Evolutionary conservation across 2,888 invertebrate species (phyloP).

Genomic region (Ormyrus pomaceus): DNA sequence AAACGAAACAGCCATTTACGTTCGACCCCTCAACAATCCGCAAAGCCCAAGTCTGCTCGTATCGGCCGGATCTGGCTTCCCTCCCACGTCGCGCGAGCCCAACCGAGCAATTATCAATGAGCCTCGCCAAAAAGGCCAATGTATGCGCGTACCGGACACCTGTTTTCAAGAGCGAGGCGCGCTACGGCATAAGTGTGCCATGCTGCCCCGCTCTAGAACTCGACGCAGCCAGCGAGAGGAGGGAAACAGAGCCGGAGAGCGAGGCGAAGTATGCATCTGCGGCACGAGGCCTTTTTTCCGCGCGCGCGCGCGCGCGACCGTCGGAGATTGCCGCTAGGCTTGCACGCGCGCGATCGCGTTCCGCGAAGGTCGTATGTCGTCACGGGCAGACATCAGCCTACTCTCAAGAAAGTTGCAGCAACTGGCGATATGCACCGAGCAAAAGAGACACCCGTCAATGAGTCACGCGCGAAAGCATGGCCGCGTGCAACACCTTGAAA

Average conservation of each 20-base stretch:
- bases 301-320: not conserved
- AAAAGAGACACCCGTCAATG: constrained; percentile 64
- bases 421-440: not conserved
- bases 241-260: no score
- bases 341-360: no score
- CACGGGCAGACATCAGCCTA: not conserved
- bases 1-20: no score
- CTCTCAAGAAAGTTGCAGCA: not conserved
- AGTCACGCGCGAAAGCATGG: constrained; percentile 68
- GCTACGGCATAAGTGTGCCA: not conserved
- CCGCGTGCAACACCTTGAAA: constrained; percentile 46
- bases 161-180: constrained; percentile 28
- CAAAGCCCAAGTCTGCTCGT: not conserved
- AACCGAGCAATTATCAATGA: not conserved
- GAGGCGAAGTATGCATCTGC: not conserved
- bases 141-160: constrained; percentile 16
- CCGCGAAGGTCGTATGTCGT: constrained; percentile 13
- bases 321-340: no score
- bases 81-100: not conserved
- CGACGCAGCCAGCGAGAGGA: not conserved
- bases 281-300: not conserved
- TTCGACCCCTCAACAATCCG: not conserved
- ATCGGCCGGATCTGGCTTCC: not conserved
- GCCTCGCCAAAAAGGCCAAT: not conserved
- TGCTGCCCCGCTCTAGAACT: not conserved